Evolutionary conservation across 2,797 vertebrate genomes (phyloP).

Genomic region (Aselliscus stoliczkanus): DNA sequence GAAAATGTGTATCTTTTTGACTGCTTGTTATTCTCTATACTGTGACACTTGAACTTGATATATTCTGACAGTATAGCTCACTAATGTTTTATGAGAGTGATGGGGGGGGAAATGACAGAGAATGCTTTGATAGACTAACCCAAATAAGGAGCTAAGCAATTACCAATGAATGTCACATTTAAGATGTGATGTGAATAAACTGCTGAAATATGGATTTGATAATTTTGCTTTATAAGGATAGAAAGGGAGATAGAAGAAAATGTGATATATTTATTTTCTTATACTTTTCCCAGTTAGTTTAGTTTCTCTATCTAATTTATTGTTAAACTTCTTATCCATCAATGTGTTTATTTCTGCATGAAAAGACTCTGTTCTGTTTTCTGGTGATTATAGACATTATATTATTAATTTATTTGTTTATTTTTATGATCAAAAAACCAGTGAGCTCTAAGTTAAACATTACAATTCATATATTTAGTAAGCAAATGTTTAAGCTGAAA

Average conservation of each 20-base stretch:
- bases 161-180: not conserved
- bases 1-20: not conserved
- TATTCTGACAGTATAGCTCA: not conserved
- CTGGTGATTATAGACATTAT: not conserved
- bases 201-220: not conserved
- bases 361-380: not conserved
- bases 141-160: not conserved
- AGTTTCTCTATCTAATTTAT: not conserved
- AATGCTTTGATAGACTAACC: not conserved
- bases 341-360: not conserved
- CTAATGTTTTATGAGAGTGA: not conserved
- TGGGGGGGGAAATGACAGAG: not conserved
- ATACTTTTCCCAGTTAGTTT: not conserved
- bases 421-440: not conserved
- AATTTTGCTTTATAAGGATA: not conserved
- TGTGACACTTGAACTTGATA: not conserved
- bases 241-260: not conserved
- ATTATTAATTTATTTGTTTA: not conserved
- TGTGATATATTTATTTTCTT: not conserved
- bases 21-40: not conserved
- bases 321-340: not conserved
- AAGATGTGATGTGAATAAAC: not conserved
- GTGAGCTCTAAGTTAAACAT: not conserved
- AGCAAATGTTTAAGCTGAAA: not conserved
- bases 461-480: not conserved